Base-by-base conservation (phyloP, 2,113 vertebrate genomes). In the Isichthys henryi region DNA sequence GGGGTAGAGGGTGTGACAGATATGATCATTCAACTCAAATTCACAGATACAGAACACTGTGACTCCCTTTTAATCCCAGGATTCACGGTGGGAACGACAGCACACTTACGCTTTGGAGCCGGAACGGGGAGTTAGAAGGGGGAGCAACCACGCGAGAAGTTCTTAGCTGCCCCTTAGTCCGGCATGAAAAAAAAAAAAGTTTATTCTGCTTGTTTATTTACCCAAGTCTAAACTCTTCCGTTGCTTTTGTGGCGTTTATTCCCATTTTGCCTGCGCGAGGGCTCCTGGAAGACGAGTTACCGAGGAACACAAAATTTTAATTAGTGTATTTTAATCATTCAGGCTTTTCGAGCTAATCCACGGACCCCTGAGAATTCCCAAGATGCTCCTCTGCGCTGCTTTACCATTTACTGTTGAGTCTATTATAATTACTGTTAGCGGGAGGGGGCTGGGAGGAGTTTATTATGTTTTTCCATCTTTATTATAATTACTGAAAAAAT, bases 271-370 rank as follows among this genome's bases (percentile, higher is more conserved):
- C 97, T 97, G 97, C 97, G 97, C 97, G 96, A 97, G 97, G 97
- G 98, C 97, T 97, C 97, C 96, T 97, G 97, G 97, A 98, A 99
- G 98, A 99, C 98, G 98, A 99, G 98, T 99, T 99, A 99, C 98
- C 97, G 98, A 99, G 98, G 98, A 99, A 99, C 98, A 99, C 98
- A 99, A 99, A 99, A 99, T 99, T 99, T 99, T 99, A 99, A 99
- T 99, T 99, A 99, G 98, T 99, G 98, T 99, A 99, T 99, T 99
- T 99, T 99, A 99, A 99, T 99, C 98, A 99, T 99, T 99, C 98
- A 99, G 98, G 98, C 98, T 99, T 99, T 99, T 98, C 97, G 96
- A 98, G 98, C 98, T 99, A 99, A 99, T 99, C 98, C 98, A 99
- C 98, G 98, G 98, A 98, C 98, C 98, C 98, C 97, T 97, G 98